phyloP scores from a whole-genome alignment of 2,113 vertebrate genomes.

The Gracilinanus agilis region DNA sequence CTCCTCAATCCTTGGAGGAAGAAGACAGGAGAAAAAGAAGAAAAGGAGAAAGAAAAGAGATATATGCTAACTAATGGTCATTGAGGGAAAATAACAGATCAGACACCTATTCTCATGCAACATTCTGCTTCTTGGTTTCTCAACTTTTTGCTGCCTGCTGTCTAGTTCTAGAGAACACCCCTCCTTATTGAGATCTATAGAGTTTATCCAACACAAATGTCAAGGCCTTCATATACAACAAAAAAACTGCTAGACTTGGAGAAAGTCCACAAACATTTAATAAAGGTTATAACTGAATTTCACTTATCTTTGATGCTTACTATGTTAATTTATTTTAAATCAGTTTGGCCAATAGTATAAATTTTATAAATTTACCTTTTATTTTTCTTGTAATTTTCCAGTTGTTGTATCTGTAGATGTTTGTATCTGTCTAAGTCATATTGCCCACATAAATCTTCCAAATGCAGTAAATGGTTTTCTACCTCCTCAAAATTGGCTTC shows the following conservation, averaged over 20 bases:
- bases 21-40: not conserved
- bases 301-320: not conserved
- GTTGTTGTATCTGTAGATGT: conserved; percentile 87
- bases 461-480: conserved; percentile 89
- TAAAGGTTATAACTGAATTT: not conserved
- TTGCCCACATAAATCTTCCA: conserved; percentile 93
- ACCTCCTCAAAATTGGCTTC: conserved; percentile 95
- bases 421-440: conserved; percentile 93
- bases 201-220: not conserved
- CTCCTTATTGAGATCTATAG: not conserved
- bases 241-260: not conserved
- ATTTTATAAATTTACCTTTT: conserved; percentile 89
- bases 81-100: not conserved
- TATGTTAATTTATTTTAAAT: not conserved
- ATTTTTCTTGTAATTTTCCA: conserved; percentile 93
- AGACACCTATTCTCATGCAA: not conserved
- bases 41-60: not conserved
- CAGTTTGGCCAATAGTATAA: not conserved
- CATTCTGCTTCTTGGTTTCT: not conserved
- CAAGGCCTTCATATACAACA: not conserved
- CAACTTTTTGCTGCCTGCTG: not conserved
- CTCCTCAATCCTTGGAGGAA: not conserved
- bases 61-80: not conserved
- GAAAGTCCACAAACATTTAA: not conserved
- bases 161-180: not conserved